These are phyloP conservation scores for Wiebesia pumilae DNA, from an alignment of 1,140 invertebrate species.

Conservation along the genomic window DNA sequence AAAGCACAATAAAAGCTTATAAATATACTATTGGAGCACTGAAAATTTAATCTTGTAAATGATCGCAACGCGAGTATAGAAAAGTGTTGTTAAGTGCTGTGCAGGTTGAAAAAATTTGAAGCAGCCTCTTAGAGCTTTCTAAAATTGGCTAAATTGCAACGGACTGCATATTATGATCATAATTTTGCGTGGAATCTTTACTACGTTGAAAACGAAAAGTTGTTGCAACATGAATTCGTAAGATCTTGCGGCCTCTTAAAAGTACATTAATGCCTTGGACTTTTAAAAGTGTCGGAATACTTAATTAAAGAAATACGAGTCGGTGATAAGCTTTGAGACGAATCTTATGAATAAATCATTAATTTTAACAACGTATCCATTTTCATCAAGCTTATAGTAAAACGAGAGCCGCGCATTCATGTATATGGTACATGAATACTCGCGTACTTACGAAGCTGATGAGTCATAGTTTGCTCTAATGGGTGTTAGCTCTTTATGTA, in stretches of 20 bases:
- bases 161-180: not conserved
- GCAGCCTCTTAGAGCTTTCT: not conserved
- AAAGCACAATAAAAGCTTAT: not conserved
- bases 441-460: not conserved
- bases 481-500: slow-evolving; percentile 17
- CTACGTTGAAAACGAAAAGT: not conserved
- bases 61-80: not conserved
- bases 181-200: slow-evolving; percentile 5
- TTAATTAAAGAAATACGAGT: slow-evolving; percentile 26
- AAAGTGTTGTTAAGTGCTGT: not conserved
- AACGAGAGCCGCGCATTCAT: not conserved
- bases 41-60: not conserved
- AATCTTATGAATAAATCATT: slow-evolving; percentile 21
- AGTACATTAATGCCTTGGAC: not conserved
- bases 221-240: not conserved
- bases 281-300: slow-evolving; percentile 18
- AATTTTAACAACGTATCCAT: slow-evolving; percentile 42
- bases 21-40: too few relatives aligned
- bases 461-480: slow-evolving; percentile 37
- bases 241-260: not conserved
- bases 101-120: not conserved
- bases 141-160: not conserved
- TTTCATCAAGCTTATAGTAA: slow-evolving; percentile 7
- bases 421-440: not conserved
- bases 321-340: slow-evolving; percentile 26